These are phyloP conservation scores for Sigmodon hispidus DNA, from an alignment of 2,113 vertebrate species.

Conservation along the genomic window DNA sequence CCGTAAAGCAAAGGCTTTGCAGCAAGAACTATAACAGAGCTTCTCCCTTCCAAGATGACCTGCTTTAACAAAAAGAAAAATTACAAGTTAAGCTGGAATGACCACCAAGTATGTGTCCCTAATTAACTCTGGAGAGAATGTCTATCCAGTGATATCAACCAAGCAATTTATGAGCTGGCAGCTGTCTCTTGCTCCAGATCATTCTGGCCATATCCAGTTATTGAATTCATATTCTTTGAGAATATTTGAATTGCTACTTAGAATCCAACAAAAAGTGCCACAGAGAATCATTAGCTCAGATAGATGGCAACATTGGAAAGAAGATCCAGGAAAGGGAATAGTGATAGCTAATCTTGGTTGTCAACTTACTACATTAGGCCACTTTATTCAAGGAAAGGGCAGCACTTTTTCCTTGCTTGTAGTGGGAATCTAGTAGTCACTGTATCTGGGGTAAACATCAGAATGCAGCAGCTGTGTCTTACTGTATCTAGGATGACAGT, in stretches of 20 bases:
- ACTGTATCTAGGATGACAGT: background rate
- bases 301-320: background rate
- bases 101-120: background rate
- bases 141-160: background rate
- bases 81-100: background rate
- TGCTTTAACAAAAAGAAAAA: background rate
- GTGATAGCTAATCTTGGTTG: background rate
- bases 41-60: background rate
- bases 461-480: background rate
- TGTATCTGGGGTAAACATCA: background rate
- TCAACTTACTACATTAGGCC: background rate
- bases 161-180: background rate
- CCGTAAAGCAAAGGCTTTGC: background rate
- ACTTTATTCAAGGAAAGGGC: background rate
- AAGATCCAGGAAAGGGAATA: background rate
- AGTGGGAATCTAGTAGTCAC: background rate
- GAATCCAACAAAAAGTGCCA: background rate
- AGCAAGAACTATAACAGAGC: background rate
- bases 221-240: background rate
- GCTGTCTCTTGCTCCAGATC: background rate
- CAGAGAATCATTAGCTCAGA: background rate
- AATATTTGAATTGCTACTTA: background rate
- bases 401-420: background rate
- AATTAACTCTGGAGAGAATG: background rate
- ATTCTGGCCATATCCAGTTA: background rate